These are phyloP conservation scores for Bedellia somnulentella DNA, from an alignment of 2,888 invertebrate genomes.

Conservation along the genomic window DNA sequence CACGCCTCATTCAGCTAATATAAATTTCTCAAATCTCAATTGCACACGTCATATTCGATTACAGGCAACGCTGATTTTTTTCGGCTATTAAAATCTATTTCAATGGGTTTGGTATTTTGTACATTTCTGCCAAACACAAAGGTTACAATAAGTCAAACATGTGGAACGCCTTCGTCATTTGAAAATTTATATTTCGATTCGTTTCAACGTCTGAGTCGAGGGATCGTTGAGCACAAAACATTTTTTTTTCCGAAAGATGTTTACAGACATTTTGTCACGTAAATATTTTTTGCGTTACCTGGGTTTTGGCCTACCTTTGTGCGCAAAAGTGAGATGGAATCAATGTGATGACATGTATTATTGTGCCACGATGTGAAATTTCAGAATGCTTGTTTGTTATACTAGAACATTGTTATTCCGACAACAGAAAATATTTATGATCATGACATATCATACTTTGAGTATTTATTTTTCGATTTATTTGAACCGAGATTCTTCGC, in stretches of 20 bases:
- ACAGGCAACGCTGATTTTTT: conserved; percentile 22
- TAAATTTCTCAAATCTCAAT: conserved; percentile 22
- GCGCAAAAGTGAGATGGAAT: conserved; percentile 26
- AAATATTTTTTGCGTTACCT: conserved; percentile 46
- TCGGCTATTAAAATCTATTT: conserved; percentile 28
- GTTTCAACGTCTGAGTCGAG: conserved; percentile 29
- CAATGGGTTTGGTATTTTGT: conserved; percentile 28
- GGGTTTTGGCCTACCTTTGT: conserved; percentile 25
- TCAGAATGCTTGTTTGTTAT: conserved; percentile 1
- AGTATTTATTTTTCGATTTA: too few relatives aligned
- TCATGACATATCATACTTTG: too few relatives aligned
- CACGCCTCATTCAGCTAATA: conserved; percentile 28
- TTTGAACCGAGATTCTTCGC: too few relatives aligned
- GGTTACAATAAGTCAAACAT: conserved; percentile 38
- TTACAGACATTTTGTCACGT: conserved; percentile 60
- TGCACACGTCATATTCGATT: conserved; percentile 27
- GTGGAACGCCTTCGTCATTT: conserved; percentile 43
- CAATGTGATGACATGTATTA: conserved; percentile 40
- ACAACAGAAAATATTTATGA: too few relatives aligned
- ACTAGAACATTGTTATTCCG: too few relatives aligned
- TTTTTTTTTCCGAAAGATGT: conserved; percentile 34
- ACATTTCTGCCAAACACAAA: conserved; percentile 37
- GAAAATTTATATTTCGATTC: conserved; percentile 24
- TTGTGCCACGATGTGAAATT: conserved; percentile 1
- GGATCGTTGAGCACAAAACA: conserved; percentile 17